Percentiles rank a stretch among this genome's conserved stretches.
Conservation (phyloP, 2,113 vertebrate species). For the Pluvianellus socialis region DNA sequence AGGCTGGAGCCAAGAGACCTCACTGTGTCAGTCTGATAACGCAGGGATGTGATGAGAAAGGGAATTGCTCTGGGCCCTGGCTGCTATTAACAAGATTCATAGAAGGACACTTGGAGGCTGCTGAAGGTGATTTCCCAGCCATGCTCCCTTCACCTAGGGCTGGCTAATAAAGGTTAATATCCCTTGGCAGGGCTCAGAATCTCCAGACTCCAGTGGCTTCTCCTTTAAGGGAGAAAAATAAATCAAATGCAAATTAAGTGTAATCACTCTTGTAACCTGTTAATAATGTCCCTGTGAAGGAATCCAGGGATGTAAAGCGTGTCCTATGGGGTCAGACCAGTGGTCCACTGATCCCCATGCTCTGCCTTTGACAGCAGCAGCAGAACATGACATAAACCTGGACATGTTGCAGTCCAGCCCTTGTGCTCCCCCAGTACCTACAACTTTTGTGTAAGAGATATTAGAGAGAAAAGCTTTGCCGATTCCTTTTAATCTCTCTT, state of each 20-base stretch:
- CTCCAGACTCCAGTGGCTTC: neutral
- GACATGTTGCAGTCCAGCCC: neutral
- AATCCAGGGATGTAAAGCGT: neutral
- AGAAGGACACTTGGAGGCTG: neutral
- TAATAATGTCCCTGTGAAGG: neutral
- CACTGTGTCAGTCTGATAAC: neutral
- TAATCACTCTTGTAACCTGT: neutral
- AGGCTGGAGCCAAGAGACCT: neutral
- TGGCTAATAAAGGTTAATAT: constrained; percentile 21
- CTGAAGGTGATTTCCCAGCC: constrained; percentile 2
- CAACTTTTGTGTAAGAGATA: neutral
- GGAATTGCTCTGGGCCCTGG: neutral
- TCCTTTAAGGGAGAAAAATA: neutral
- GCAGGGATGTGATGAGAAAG: neutral
- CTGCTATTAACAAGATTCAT: neutral
- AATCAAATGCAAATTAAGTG: neutral
- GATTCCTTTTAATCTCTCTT: neutral
- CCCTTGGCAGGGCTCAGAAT: neutral
- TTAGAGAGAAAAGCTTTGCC: neutral
- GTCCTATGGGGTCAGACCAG: neutral
- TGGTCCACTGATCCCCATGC: neutral
- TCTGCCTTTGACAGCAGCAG: neutral
- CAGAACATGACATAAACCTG: neutral
- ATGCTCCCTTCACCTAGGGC: neutral
- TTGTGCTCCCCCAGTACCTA: neutral